Percentiles rank a stretch among this genome's conserved stretches.
phyloP scores from a whole-genome alignment of 1,140 invertebrate genomes.

The Heliconius eleuchia region DNA sequence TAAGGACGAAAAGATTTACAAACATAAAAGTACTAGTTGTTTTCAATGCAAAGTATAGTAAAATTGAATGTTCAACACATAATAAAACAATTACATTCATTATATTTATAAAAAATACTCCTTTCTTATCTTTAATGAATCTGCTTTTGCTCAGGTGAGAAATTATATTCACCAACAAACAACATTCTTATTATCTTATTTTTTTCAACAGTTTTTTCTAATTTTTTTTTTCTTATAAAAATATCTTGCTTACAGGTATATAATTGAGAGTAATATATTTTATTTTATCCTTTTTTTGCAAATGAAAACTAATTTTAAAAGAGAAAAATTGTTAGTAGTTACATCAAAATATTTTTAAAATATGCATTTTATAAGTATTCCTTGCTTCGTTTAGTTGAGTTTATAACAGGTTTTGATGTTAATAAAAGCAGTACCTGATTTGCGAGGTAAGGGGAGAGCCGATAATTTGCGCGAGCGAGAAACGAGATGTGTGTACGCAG shows the following conservation, averaged over 20 bases:
- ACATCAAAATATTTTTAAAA: constrained; percentile 35
- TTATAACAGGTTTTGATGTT: constrained; percentile 58
- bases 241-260: too few species aligned
- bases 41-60: too few species aligned
- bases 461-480: constrained; percentile 45
- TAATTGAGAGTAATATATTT: too few species aligned
- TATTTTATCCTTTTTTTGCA: too few species aligned
- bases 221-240: too few species aligned
- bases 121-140: not conserved
- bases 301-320: not conserved
- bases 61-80: too few species aligned
- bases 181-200: not conserved
- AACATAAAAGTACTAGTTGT: too few species aligned
- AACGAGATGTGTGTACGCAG: constrained; percentile 57
- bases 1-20: too few species aligned
- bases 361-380: constrained; percentile 59
- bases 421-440: constrained; percentile 62
- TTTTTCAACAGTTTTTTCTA: too few species aligned
- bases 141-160: not conserved
- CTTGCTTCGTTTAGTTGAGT: constrained; percentile 46
- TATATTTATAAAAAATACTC: not conserved
- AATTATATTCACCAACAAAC: not conserved
- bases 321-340: not conserved
- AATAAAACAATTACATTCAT: too few species aligned
- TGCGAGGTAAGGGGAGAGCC: constrained; percentile 43